Evolutionary conservation across 2,113 vertebrate genomes (phyloP), one percentile per base, ranked within the genome.

Genomic region (Ctenodactylus gundi): DNA sequence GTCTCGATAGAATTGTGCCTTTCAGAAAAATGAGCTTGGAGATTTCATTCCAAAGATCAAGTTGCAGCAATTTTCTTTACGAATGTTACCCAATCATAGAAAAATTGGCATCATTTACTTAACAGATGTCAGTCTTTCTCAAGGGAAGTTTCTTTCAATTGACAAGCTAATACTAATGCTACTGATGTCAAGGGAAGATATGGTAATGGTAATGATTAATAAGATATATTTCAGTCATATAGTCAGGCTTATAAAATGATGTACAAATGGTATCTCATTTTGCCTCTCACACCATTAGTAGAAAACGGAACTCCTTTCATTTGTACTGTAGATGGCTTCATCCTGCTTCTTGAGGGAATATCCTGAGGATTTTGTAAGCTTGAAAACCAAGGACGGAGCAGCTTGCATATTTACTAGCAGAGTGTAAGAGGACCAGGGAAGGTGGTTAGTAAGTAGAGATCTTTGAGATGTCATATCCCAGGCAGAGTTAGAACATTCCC

Each of bases 51-150:
- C 88, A 76, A 77, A 90, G 90, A 94, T 94, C 62, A 94, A 95
- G 91, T 88, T 88, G 53, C 73, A 91, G 73, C 83, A 94, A 6
- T 97, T 96, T 97, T 92, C 81, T 96, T 96, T 90, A 94, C 64
- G 88, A 94, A 72, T 93, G 73, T 96, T 89, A 92, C 60, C 88
- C 85, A 77, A 20, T 96, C 85, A 76, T 91, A 88, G 73, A 77
- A 89, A 88, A 93, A 91, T 46, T 94, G 83, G 93, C 77, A 93
- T 55, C 76, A 80, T 80, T 90, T 85, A 78, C 73, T 96, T 70
- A 93, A 85, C 78, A 94, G 92, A 93, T 96, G 94, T 92, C 92
- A 81, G 46, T 90, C 29, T 86, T 96, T 95, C 91, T 85, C 70
- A 46, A 96, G 72, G 77, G 78, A 92, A 88, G 31, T 21, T 85